A percentile compares a stretch with the other conserved stretches of the same genome.
These are phyloP conservation scores for Rhinophrynus dorsalis DNA, from an alignment of 2,797 vertebrate genomes.

Conservation along the genomic window DNA sequence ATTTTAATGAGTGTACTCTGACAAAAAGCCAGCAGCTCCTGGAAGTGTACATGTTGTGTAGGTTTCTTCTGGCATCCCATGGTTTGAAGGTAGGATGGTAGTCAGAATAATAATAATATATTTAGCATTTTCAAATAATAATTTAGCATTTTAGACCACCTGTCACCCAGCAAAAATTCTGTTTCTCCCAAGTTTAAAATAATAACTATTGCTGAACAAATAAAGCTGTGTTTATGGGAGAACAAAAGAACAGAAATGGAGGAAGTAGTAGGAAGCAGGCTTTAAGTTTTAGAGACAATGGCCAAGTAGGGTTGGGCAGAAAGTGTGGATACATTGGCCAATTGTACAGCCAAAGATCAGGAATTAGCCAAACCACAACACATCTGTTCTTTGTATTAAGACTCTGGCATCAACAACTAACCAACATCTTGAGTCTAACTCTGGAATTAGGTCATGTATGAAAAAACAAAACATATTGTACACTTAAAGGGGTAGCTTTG, in stretches of 20 bases:
- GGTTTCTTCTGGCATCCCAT: conserved; percentile 36
- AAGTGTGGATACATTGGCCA: too few species aligned
- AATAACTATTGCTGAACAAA: not conserved
- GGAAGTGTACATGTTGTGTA: conserved; percentile 28
- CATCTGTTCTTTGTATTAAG: too few species aligned
- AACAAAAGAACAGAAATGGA: not conserved
- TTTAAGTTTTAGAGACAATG: not conserved
- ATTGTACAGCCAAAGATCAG: too few species aligned
- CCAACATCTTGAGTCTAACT: too few species aligned
- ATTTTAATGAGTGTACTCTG: conserved; percentile 19
- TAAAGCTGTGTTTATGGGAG: not conserved
- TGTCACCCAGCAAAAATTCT: conserved; percentile 6
- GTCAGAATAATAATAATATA: conserved; percentile 15
- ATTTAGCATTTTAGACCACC: conserved; percentile 33
- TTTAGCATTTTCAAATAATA: conserved; percentile 29
- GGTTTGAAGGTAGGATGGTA: conserved; percentile 38
- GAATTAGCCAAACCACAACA: too few species aligned
- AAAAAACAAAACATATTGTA: too few species aligned
- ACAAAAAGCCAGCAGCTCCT: conserved; percentile 31
- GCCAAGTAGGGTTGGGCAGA: too few species aligned
- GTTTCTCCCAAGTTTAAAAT: not conserved
- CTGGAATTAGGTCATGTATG: too few species aligned
- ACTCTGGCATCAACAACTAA: too few species aligned
- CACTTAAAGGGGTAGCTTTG: too few species aligned
- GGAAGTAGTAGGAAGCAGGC: not conserved